phyloP scores from a whole-genome alignment of 1,140 invertebrate genomes.

The Forficula auricularia region DNA sequence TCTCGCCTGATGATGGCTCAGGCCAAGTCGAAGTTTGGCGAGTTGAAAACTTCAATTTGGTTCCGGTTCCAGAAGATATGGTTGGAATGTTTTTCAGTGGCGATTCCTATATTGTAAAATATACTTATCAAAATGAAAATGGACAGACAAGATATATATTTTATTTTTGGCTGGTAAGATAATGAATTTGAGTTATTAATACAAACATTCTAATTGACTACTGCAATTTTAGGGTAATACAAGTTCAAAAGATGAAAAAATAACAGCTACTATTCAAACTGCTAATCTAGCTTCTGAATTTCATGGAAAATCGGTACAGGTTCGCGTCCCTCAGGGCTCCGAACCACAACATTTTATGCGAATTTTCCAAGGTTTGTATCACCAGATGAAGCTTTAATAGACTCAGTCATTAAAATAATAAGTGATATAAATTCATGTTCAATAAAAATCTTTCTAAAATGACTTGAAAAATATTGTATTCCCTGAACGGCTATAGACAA shows the following conservation, averaged over 20 bases:
- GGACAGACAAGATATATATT: constrained; percentile 36
- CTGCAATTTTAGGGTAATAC: constrained; percentile 28
- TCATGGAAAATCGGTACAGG: constrained; percentile 36
- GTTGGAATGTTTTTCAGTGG: constrained; percentile 55
- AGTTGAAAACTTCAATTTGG: constrained; percentile 38
- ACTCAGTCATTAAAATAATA: background rate
- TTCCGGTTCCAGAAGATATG: constrained; percentile 32
- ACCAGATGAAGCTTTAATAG: constrained; percentile 11
- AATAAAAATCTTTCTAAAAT: too few relatives aligned
- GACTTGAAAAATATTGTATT: too few relatives aligned
- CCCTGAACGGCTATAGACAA: too few relatives aligned
- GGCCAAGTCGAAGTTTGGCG: constrained; percentile 33
- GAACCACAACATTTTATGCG: constrained; percentile 59
- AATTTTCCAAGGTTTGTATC: constrained; percentile 55
- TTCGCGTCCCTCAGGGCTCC: constrained; percentile 50
- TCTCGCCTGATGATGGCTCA: constrained; percentile 53
- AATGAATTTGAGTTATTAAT: constrained; percentile 1
- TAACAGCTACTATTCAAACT: constrained; percentile 41
- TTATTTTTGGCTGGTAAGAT: constrained; percentile 54
- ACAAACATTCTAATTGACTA: constrained; percentile 6
- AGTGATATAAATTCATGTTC: too few relatives aligned
- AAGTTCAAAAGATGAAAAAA: constrained; percentile 39
- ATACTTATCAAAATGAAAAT: constrained; percentile 35
- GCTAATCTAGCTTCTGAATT: constrained; percentile 41
- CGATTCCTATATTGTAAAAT: constrained; percentile 60